Conservation (phyloP, 2,888 invertebrate genomes). For the Tachina grossa region DNA sequence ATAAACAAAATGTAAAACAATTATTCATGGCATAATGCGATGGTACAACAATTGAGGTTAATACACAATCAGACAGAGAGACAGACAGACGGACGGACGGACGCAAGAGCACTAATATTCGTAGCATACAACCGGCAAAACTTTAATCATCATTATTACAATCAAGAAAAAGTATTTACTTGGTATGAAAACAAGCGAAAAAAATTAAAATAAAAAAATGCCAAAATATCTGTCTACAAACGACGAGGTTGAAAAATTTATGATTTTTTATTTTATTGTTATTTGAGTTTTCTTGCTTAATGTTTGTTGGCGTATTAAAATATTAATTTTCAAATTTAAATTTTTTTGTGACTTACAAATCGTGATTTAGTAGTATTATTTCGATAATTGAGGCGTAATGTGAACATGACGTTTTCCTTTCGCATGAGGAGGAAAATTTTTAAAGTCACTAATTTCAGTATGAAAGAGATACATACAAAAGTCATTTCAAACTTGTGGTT, state of each 20-base stretch:
- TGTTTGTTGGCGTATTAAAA: slow-evolving; percentile 37
- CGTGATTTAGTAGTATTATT: slow-evolving; percentile 60
- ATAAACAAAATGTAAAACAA: slow-evolving; percentile 45
- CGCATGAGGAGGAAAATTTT: neutral
- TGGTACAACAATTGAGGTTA: slow-evolving; percentile 71
- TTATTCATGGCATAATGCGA: slow-evolving; percentile 62
- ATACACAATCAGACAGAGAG: slow-evolving; percentile 38
- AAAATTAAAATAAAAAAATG: neutral
- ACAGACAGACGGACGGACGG: neutral
- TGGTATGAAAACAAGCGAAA: neutral
- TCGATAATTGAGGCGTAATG: slow-evolving; percentile 56
- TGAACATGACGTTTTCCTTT: slow-evolving; percentile 45
- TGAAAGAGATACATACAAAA: slow-evolving; percentile 8
- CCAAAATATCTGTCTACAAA: slow-evolving; percentile 18
- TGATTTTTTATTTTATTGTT: slow-evolving; percentile 26
- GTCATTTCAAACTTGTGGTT: neutral
- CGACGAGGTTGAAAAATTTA: slow-evolving; percentile 23
- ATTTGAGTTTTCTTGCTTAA: slow-evolving; percentile 12
- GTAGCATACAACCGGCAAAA: slow-evolving; percentile 29
- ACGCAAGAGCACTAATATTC: neutral
- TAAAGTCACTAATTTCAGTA: slow-evolving; percentile 16
- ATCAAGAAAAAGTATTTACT: slow-evolving; percentile 3
- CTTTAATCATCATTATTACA: slow-evolving; percentile 33
- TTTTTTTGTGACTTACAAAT: slow-evolving; percentile 28
- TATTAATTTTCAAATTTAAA: slow-evolving; percentile 38